These are phyloP conservation scores for Salvator merianae DNA, from an alignment of 2,113 vertebrate species.

Conservation along the genomic window DNA sequence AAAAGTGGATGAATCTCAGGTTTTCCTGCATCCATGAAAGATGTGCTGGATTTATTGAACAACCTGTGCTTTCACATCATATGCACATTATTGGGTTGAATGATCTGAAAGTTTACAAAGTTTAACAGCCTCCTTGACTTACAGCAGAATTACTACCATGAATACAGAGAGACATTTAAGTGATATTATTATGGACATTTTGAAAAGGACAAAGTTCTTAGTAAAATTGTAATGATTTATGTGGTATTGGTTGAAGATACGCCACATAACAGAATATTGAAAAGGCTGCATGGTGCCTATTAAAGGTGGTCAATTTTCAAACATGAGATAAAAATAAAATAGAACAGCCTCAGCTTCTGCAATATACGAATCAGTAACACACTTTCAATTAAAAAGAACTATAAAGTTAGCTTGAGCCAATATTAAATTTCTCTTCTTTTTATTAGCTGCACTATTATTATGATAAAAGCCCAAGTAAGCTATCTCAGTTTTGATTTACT, in stretches of 20 bases:
- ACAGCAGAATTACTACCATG: neutral
- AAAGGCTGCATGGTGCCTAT: neutral
- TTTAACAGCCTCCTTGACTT: neutral
- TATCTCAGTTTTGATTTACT: neutral
- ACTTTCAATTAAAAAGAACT: conserved; percentile 7
- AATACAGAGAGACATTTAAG: neutral
- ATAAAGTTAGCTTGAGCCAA: neutral
- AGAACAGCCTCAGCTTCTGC: neutral
- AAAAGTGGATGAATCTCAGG: neutral
- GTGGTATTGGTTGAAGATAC: neutral
- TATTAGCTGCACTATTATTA: conserved; percentile 1
- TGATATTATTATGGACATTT: neutral
- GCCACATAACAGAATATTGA: neutral
- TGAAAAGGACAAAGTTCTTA: neutral
- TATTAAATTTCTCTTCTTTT: neutral
- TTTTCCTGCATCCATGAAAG: neutral
- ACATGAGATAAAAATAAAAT: neutral
- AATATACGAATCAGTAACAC: neutral
- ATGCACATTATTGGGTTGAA: neutral
- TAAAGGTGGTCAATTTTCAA: neutral
- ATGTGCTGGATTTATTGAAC: neutral
- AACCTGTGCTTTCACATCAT: neutral
- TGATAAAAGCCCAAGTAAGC: neutral
- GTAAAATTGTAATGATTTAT: neutral
- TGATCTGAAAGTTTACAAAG: neutral